Base-by-base conservation (phyloP, 2,797 vertebrate species). In the Menidia menidia region DNA sequence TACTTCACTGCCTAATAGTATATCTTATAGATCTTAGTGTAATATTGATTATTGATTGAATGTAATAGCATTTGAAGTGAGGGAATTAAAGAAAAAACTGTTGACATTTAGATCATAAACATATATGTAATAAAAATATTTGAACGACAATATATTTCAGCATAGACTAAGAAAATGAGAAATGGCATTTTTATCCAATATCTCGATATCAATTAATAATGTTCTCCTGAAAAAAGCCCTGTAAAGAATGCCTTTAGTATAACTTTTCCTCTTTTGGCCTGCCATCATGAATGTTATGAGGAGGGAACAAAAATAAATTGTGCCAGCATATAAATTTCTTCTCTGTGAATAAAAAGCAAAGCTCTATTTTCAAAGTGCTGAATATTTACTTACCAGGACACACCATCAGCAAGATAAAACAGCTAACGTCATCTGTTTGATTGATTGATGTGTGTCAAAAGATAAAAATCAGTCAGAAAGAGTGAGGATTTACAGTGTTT, bases 381-480 rank as follows among this genome's bases (percentile, higher is more conserved):
- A 93, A 90, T 90, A 87, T 87, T 87, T 71, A 88, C 88, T 88
- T 83, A 81, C 71, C 71, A 30, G 60, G 76, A 80, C 58, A 71
- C 87, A 77, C 84, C 39, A 61, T 71, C 83, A 75, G 85, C 81
- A 78, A 71, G 84, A 85, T 76, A 83, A 88, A 92, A 85, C 60
- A 68, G 83, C 86, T 89, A 90, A 88, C 84, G 87, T 83, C 75
- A 57, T 81, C 83, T 71, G 68, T 30, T 58, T 70, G 76, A 78
- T 82, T 87, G 85, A 93, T 81, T 87, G 89, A 92, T 79, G 83
- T 74, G 81, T 89, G 90, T 92, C 90, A 88, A 58, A 82, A 59
- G 66, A 48, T 69, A 43, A 67, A 64, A 70, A 80, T 78, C 77
- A 71, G 35, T 10, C 35, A 39, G 35, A 78, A 44, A 61, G 58